Conservation (phyloP, 2,888 invertebrate genomes). For the Mythimna impura region DNA sequence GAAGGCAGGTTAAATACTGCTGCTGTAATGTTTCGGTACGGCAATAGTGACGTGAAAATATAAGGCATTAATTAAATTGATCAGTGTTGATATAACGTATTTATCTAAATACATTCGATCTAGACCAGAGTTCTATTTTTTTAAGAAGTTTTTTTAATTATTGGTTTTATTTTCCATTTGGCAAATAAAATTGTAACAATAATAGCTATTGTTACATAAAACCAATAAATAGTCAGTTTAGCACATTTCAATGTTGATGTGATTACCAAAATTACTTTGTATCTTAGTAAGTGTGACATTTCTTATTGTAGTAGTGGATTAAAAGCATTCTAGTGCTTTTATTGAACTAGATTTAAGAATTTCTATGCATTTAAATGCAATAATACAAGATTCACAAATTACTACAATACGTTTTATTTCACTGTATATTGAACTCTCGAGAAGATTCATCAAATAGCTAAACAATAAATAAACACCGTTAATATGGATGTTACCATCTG, state of each 20-base stretch:
- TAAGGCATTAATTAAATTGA: conserved; percentile 2
- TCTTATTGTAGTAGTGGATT: conserved; percentile 39
- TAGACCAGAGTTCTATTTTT: conserved; percentile 36
- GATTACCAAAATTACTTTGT: conserved; percentile 38
- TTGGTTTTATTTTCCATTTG: conserved; percentile 18
- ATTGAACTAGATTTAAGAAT: conserved; percentile 54
- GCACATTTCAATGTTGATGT: conserved; percentile 17
- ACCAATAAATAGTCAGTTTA: background rate
- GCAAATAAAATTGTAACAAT: conserved; percentile 2
- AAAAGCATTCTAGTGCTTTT: conserved; percentile 54
- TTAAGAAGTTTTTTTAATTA: conserved; percentile 22
- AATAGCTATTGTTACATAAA: background rate
- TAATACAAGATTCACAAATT: conserved; percentile 50
- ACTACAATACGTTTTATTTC: conserved; percentile 14
- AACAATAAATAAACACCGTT: no score
- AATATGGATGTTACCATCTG: no score
- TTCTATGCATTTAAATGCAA: conserved; percentile 60
- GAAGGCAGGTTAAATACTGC: background rate
- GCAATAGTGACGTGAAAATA: background rate
- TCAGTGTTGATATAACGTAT: conserved; percentile 1
- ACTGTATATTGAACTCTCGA: background rate
- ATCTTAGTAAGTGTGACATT: conserved; percentile 41
- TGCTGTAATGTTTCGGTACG: background rate
- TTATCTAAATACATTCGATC: background rate
- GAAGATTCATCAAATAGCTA: background rate